Evolutionary conservation across 2,888 invertebrate genomes (phyloP).

Genomic region (Amblyjoppa proteus): DNA sequence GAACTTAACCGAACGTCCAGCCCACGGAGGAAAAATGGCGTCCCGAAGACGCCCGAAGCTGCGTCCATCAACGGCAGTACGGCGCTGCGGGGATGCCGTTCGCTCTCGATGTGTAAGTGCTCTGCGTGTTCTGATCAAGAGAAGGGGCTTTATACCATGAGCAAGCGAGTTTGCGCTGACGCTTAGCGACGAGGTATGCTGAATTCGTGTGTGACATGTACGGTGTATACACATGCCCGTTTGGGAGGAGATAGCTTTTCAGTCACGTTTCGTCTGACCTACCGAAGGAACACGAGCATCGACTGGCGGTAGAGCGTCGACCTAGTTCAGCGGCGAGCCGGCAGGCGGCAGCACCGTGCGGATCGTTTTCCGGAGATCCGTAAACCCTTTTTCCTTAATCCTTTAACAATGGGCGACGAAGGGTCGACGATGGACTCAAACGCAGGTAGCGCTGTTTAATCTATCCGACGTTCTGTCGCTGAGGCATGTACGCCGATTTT

Average conservation of each 20-base stretch:
- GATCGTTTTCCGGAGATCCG: background rate
- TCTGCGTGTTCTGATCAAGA: background rate
- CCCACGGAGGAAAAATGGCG: constrained; percentile 50
- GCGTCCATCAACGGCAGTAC: background rate
- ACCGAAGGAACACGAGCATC: background rate
- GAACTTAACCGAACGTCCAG: constrained; percentile 70
- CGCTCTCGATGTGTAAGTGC: background rate
- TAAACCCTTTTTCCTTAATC: no score
- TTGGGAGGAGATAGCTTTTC: background rate
- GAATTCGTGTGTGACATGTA: background rate
- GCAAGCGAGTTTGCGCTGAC: background rate
- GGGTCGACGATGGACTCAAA: no score
- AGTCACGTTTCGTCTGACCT: background rate
- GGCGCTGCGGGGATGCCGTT: background rate
- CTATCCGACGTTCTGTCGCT: no score
- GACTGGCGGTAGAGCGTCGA: background rate
- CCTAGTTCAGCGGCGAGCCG: background rate
- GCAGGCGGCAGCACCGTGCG: constrained; percentile 6
- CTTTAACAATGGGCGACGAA: no score
- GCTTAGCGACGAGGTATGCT: background rate
- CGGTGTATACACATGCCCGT: no score
- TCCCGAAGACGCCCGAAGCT: constrained; percentile 14
- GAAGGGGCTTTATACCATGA: background rate
- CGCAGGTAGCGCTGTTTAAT: no score
- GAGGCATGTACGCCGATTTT: no score